Evolutionary conservation across 92 coral and sea anemone genomes (phyloP), one percentile per base, ranked within the genome.

Genomic region (Blastomussa wellsi): DNA sequence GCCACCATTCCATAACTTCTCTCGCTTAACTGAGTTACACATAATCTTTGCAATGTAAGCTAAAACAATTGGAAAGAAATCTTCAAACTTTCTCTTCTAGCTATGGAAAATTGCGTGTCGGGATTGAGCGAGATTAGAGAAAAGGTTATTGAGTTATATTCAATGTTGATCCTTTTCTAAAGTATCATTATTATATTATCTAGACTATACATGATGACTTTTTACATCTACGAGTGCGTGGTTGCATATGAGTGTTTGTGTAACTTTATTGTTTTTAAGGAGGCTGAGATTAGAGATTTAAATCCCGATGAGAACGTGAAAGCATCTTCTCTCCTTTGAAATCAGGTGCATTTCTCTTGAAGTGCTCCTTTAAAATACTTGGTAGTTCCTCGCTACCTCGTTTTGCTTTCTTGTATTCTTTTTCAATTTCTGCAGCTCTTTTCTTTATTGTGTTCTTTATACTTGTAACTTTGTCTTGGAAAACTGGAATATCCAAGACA

Each of bases 341-440:
- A 35, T 93, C 92, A 19, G 93, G 89, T 4, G 93, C 82, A 71
- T 97, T 97, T 48, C 93, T 91, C 75, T 94, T 97, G 70, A 97
- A 97, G 72, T 97, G 99, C 64, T 97, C 97, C 78, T 91, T 94
- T 44, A 97, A 92, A 52, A 97, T 95, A 69, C 92, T 91, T 20
- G 99, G 95, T 2, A 97, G 90, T 78, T 88, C 91, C 5, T 90
- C 92, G 48, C 90, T 91, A 49, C 92, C 98, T 60, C 89, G 82
- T 28, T 87, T 88, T 26, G 93, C 92, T 60, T 90, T 92, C 70
- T 84, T 88, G 84, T 86, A 89, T 69, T 93, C 98, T 36, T 92
- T 93, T 76, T 81, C 92, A 12, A 92, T 86, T 53, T 91, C 97
- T 59, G 90, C 93, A 26, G 98, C 91, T 41, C 99, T 91, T 71